These are phyloP conservation scores for Tenebrosternarchus preto DNA, from an alignment of 2,113 vertebrate genomes.

Conservation along the genomic window DNA sequence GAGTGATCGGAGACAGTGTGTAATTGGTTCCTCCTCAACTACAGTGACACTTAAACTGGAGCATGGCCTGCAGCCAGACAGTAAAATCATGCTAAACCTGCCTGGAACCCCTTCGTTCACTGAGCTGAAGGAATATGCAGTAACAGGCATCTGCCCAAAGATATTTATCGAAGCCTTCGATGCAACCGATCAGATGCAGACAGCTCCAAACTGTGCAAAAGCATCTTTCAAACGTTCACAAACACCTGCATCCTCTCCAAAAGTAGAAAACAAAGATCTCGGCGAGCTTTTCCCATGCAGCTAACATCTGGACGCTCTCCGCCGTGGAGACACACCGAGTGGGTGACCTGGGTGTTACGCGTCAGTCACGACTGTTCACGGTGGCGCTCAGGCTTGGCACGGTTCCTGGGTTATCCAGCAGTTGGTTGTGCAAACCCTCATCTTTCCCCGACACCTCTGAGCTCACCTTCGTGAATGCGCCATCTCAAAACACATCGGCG, in stretches of 20 bases:
- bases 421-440: slow-evolving; percentile 61
- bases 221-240: slow-evolving; percentile 1
- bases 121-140: not conserved
- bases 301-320: not conserved
- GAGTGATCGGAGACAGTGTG: not conserved
- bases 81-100: not conserved
- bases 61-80: not conserved
- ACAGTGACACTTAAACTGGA: not conserved
- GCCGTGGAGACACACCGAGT: not conserved
- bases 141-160: not conserved
- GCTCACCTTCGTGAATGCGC: slow-evolving; percentile 60
- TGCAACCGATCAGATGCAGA: not conserved
- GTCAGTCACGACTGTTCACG: slow-evolving; percentile 49
- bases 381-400: slow-evolving; percentile 47
- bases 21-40: slow-evolving; percentile 28
- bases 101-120: not conserved
- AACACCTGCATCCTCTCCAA: not conserved
- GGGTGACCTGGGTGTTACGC: slow-evolving; percentile 20
- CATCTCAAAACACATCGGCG: slow-evolving; percentile 63
- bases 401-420: slow-evolving; percentile 65
- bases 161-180: slow-evolving; percentile 10
- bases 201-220: not conserved
- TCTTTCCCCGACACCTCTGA: slow-evolving; percentile 44
- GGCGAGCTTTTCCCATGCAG: not conserved
- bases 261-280: not conserved